These are phyloP conservation scores for Polyommatus icarus DNA, from an alignment of 2,888 invertebrate species.

Conservation along the genomic window DNA sequence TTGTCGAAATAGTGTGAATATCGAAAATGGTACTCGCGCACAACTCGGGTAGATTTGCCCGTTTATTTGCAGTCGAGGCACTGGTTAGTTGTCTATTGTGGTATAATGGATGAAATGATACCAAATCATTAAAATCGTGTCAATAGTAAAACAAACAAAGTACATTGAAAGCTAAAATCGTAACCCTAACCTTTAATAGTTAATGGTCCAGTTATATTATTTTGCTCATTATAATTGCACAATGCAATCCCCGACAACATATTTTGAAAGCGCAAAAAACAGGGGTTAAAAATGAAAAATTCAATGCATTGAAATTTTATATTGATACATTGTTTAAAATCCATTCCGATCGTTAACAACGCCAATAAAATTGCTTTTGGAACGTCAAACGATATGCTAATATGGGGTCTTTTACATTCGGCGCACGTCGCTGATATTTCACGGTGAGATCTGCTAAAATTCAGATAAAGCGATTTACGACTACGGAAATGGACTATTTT, in stretches of 20 bases:
- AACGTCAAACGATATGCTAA: conserved; percentile 76
- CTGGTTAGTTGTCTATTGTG: no score
- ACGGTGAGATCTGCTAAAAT: conserved; percentile 68
- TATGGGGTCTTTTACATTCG: conserved; percentile 70
- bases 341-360: conserved; percentile 65
- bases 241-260: neutral
- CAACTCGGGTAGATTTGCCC: no score
- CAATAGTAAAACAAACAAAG: no score
- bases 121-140: no score
- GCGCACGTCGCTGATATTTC: conserved; percentile 68
- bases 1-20: no score
- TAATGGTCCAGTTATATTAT: neutral
- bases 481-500: conserved; percentile 48
- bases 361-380: conserved; percentile 74
- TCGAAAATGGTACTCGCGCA: no score
- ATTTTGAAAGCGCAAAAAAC: conserved; percentile 27
- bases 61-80: no score
- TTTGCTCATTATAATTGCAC: neutral
- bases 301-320: conserved; percentile 34
- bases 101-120: no score
- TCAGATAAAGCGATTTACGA: conserved; percentile 59
- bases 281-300: conserved; percentile 41
- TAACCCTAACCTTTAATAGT: no score
- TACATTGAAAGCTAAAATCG: no score
- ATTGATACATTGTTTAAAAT: conserved; percentile 69